Percentiles rank a stretch among this genome's conserved stretches.
These are phyloP conservation scores for Montipora capricornis DNA, from an alignment of 64 coral and sea anemone species.

Conservation along the genomic window DNA sequence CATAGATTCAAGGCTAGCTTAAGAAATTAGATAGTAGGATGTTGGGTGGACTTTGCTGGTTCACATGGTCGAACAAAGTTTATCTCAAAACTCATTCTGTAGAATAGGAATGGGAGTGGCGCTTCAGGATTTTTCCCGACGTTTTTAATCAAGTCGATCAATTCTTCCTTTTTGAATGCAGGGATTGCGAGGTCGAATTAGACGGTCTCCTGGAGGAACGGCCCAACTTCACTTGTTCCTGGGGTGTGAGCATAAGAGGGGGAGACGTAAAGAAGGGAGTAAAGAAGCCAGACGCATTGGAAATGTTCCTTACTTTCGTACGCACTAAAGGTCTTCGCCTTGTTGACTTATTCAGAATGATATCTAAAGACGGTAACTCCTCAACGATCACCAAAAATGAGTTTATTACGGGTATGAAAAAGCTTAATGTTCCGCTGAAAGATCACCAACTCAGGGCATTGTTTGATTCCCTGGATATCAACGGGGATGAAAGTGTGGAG, in stretches of 20 bases:
- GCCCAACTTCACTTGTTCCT: conserved; percentile 32
- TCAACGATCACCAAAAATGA: conserved; percentile 31
- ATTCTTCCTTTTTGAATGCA: background rate
- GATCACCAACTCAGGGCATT: conserved; percentile 53
- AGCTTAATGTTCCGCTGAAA: conserved; percentile 51
- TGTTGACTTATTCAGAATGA: conserved; percentile 63
- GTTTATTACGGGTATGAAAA: conserved; percentile 60
- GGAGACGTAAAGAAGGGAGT: conserved; percentile 1
- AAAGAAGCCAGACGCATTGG: conserved; percentile 32
- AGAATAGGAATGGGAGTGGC: too few species aligned
- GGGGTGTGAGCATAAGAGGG: conserved; percentile 41
- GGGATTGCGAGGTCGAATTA: conserved; percentile 25
- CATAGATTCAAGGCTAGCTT: too few species aligned
- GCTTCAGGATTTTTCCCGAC: background rate
- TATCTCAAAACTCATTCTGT: too few species aligned
- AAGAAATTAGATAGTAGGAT: too few species aligned
- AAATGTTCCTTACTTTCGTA: conserved; percentile 46
- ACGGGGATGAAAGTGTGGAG: conserved; percentile 23
- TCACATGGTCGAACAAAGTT: too few species aligned
- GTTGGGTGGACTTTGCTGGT: too few species aligned
- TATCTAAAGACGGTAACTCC: conserved; percentile 12
- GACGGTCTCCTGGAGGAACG: conserved; percentile 32
- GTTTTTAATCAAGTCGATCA: background rate
- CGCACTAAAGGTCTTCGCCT: conserved; percentile 53
- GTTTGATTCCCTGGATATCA: conserved; percentile 57